phyloP scores from a whole-genome alignment of 2,113 vertebrate species.

The Gallinago jamesoni region DNA sequence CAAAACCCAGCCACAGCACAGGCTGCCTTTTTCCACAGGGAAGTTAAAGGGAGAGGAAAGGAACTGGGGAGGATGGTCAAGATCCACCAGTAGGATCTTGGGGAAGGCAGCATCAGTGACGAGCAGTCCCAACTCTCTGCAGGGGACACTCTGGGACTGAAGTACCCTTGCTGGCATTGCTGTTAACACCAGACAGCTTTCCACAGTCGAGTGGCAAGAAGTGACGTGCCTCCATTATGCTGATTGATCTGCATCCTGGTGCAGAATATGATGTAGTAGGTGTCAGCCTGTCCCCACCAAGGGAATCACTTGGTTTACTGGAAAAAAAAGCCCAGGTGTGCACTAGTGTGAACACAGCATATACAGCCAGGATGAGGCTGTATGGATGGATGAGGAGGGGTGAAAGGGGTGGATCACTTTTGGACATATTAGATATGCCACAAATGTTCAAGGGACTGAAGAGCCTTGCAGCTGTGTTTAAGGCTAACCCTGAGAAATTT shows the following conservation, averaged over 20 bases:
- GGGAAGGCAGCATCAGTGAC: neutral
- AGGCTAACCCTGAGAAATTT: neutral
- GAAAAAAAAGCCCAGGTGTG: neutral
- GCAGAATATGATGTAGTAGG: neutral
- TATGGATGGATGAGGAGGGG: neutral
- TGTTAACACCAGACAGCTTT: neutral
- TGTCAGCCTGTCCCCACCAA: neutral
- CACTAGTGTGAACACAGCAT: too few relatives aligned
- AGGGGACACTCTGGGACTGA: neutral
- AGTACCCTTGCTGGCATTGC: neutral
- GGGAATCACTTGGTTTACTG: neutral
- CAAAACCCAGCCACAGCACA: neutral
- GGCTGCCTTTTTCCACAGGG: neutral
- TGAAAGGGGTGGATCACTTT: neutral
- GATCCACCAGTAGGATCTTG: neutral
- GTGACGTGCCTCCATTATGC: neutral
- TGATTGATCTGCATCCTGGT: neutral
- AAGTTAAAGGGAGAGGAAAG: neutral
- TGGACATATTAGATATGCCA: neutral
- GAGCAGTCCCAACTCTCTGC: neutral
- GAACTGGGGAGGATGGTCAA: neutral
- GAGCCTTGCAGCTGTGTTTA: neutral
- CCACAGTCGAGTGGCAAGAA: neutral
- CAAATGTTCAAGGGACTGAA: neutral
- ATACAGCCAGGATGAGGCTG: neutral